Percentiles rank a stretch among this genome's conserved stretches.
phyloP scores from a whole-genome alignment of 1,140 invertebrate genomes.

The Lepidurus apus region DNA sequence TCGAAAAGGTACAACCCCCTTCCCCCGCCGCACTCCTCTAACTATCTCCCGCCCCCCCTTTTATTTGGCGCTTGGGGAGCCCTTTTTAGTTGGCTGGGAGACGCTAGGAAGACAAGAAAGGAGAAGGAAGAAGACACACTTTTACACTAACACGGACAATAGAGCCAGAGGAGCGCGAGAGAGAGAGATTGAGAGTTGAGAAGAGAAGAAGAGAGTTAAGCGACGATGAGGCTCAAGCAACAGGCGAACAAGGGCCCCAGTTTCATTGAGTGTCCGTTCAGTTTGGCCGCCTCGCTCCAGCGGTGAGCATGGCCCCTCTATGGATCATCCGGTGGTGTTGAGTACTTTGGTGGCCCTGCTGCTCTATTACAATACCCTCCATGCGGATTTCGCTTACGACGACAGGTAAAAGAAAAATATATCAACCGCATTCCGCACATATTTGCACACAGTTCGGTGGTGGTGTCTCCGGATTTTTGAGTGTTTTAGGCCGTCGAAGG shows the following conservation, averaged over 20 bases:
- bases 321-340: constrained; percentile 68
- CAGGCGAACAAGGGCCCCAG: constrained; percentile 5
- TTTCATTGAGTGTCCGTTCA: constrained; percentile 27
- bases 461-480: background rate
- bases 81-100: background rate
- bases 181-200: constrained; percentile 3
- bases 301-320: constrained; percentile 41
- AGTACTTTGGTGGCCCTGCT: constrained; percentile 58
- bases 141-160: constrained; percentile 4
- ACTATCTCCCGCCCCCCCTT: background rate
- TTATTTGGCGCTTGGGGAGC: background rate
- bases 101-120: constrained; percentile 18
- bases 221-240: background rate
- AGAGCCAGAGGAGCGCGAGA: background rate
- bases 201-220: background rate
- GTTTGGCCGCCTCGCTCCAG: constrained; percentile 35
- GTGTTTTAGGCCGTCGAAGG: background rate
- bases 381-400: constrained; percentile 42
- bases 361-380: constrained; percentile 41
- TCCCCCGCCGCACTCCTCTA: background rate
- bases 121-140: constrained; percentile 14
- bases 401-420: constrained; percentile 39
- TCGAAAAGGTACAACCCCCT: background rate
- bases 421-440: background rate
- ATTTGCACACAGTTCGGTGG: background rate